Evolutionary conservation across 2,797 vertebrate species (phyloP).

Genomic region (Muscicapa comitata): DNA sequence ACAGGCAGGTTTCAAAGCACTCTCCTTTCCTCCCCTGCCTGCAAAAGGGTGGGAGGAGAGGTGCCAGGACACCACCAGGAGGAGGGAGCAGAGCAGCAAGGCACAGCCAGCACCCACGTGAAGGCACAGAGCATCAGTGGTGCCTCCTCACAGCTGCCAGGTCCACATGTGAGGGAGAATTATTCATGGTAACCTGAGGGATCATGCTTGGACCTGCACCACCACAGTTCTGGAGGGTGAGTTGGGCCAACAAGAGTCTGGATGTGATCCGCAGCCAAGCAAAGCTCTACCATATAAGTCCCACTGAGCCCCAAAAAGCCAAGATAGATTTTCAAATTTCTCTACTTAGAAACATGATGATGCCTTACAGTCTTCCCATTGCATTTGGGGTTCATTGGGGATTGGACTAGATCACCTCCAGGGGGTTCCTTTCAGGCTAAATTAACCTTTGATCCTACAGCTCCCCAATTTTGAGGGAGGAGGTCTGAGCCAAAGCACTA

Average conservation of each 20-base stretch:
- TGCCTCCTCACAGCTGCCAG: not conserved
- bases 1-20: not conserved
- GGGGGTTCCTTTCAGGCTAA: not conserved
- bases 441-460: not conserved
- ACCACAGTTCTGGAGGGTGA: not conserved
- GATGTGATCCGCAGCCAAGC: not conserved
- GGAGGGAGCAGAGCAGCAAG: not conserved
- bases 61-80: not conserved
- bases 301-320: not conserved
- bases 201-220: not conserved
- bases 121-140: not conserved
- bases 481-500: not conserved
- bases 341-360: not conserved
- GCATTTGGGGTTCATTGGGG: not conserved
- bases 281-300: not conserved
- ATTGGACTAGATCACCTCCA: not conserved
- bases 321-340: not conserved
- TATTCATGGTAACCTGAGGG: not conserved
- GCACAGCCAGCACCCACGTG: accelerated
- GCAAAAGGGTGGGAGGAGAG: not conserved
- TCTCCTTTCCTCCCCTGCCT: not conserved
- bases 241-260: not conserved
- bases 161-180: not conserved
- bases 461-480: not conserved
- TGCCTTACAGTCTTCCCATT: not conserved